Percentiles rank a stretch among this genome's conserved stretches.
These are phyloP conservation scores for Acleris literana DNA, from an alignment of 2,888 invertebrate genomes.

Conservation along the genomic window DNA sequence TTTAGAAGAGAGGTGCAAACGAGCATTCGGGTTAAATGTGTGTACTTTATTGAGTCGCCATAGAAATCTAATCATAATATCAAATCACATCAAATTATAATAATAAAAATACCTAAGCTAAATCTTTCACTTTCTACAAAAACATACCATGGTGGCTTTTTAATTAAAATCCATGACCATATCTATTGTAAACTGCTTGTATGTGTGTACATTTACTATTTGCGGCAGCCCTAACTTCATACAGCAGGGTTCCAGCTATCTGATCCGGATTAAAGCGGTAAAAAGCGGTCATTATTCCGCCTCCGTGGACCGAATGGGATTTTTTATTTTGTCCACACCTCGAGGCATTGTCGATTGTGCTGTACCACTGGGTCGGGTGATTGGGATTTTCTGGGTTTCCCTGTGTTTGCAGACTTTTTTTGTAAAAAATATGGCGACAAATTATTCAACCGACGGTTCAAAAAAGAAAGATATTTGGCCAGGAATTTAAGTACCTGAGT, in stretches of 20 bases:
- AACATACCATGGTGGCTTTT: no score
- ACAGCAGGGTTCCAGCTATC: slow-evolving; percentile 60
- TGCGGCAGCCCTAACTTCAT: slow-evolving; percentile 20
- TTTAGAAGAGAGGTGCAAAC: no score
- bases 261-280: slow-evolving; percentile 79
- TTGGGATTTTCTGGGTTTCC: slow-evolving; percentile 43
- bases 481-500: no score
- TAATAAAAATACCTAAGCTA: no score
- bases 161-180: no score
- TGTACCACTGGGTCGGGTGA: slow-evolving; percentile 62
- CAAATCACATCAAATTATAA: no score
- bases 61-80: no score
- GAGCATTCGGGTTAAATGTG: no score
- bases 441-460: neutral
- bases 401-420: neutral
- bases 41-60: no score
- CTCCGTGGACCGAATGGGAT: slow-evolving; percentile 69
- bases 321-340: slow-evolving; percentile 78
- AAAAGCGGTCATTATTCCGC: slow-evolving; percentile 82
- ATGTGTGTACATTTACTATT: neutral
- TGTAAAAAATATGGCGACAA: neutral
- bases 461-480: no score
- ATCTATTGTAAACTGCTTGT: neutral
- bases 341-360: slow-evolving; percentile 58
- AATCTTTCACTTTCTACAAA: no score